Evolutionary conservation across 2,888 invertebrate genomes (phyloP), one percentile per base, ranked within the genome.

Genomic region (Ligdia adustata): DNA sequence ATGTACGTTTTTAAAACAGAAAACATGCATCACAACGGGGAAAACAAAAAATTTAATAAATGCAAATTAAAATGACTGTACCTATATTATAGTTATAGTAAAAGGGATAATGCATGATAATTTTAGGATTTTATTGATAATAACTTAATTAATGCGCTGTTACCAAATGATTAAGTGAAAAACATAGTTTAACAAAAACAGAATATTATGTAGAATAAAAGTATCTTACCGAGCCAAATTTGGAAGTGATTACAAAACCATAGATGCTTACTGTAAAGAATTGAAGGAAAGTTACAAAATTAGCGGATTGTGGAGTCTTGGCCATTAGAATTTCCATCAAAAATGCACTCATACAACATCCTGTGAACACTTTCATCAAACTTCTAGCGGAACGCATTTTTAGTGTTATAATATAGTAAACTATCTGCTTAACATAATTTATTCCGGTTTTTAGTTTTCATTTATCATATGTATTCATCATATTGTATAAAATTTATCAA

Each of bases 301-400:
- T 88, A 9, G 85, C 86, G 49, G 76, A 78, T 20, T 75, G 60
- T 1, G 89, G 77, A 14, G 67, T 71, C 39, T 60, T 76, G 27
- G 77, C 65, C 85, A 90, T 86, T 43, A 89, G 60, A 49, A 88
- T 73, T 82, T 90, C 90, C 89, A 90, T 88, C 3, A 87, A 57
- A 65, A 83, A 85, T 32, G 86, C 72, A 60, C 82, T 87, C 1
- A 70, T 58, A 60, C 89, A 86, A 60, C 90, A 90, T 43, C 85
- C 76, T 22, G 74, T 9, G 51, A 89, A 83, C 51, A 88, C 82
- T 57, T 86, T 78, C 0, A 57, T 14, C 20, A 72, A 62, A n/a
- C 74, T 67, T 52, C 60, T 67, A 16, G 61, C 68, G 7, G 73
- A 50, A 43, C 62, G 57, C 85, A 85, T 86, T 60, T 58, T 71